Evolutionary conservation across 2,113 vertebrate genomes (phyloP), one percentile per base, ranked within the genome.

Genomic region (Zosterops pallidus): DNA sequence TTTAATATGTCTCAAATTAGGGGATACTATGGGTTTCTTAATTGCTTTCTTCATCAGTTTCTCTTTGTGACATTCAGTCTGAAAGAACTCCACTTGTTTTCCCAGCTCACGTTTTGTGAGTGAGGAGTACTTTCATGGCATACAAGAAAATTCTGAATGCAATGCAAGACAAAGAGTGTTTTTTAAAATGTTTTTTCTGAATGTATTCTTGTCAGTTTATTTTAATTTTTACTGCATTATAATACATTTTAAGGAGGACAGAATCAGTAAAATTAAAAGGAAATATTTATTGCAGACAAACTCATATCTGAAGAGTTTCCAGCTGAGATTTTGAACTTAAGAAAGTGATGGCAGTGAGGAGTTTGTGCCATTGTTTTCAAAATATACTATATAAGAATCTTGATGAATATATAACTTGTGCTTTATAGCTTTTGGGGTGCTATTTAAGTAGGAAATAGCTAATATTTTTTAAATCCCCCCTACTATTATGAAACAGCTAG

Each of bases 31-130:
- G 37, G 8, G 37, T 71, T 93, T 94, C 46, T 55, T 86, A 91
- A 47, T 42, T 63, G 64, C 60, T 90, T 88, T 86, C 75, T 85
- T 93, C 59, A 88, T 55, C 67, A 80, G 46, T 21, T 90, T 91
- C 22, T 91, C 35, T 76, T 72, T 88, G 57, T 83, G 70, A 29
- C 55, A 57, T 33, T 79, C 91, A 77, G 67, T 83, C 29, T 94
- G 65, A 62, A 74, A 67, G 62, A 59, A 47, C 10, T 71, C 28
- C 17, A 67, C n/a, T 46, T 65, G 47, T 33, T 85, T 94, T 81
- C 22, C 14, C 12, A 59, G 44, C 47, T 76, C 55, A 72, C n/a
- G 35, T 44, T 82, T 77, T 91, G 50, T 85, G 50, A 77, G 20
- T 44, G n/a, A 80, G 39, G 55, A 49, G 85, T 87, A 41, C 9